Evolutionary conservation across 2,797 vertebrate species (phyloP).

Genomic region (Gymnoscopelus braueri): DNA sequence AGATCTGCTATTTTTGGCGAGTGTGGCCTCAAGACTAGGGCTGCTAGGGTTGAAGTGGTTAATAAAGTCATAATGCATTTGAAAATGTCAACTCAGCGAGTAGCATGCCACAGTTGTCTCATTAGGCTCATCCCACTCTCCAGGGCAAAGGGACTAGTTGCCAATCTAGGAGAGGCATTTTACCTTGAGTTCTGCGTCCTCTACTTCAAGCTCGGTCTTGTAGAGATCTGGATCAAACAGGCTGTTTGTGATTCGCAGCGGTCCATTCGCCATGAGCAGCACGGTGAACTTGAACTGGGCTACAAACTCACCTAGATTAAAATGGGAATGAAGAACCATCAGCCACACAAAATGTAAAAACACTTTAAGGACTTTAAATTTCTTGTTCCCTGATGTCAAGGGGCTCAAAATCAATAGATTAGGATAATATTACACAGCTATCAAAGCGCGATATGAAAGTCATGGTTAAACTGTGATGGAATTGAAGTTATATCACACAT

Average conservation of each 20-base stretch:
- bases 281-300: slow-evolving; percentile 99
- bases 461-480: no score
- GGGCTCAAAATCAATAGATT: no score
- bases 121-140: slow-evolving; percentile 4
- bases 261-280: slow-evolving; percentile 95
- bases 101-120: neutral
- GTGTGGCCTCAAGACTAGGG: no score
- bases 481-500: no score
- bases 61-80: slow-evolving; percentile 8
- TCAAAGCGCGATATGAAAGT: no score
- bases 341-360: no score
- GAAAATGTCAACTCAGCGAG: slow-evolving; percentile 22
- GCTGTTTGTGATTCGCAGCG: slow-evolving; percentile 93
- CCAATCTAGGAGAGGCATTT: slow-evolving; percentile 30
- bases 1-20: no score
- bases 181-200: slow-evolving; percentile 94
- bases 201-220: slow-evolving; percentile 93
- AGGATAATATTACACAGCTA: no score
- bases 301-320: slow-evolving; percentile 88
- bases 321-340: slow-evolving; percentile 3
- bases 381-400: no score
- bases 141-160: neutral
- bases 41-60: no score
- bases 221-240: slow-evolving; percentile 91
- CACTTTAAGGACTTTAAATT: no score